phyloP scores from a whole-genome alignment of 1,140 invertebrate species.

The Chionoecetes opilio region DNA sequence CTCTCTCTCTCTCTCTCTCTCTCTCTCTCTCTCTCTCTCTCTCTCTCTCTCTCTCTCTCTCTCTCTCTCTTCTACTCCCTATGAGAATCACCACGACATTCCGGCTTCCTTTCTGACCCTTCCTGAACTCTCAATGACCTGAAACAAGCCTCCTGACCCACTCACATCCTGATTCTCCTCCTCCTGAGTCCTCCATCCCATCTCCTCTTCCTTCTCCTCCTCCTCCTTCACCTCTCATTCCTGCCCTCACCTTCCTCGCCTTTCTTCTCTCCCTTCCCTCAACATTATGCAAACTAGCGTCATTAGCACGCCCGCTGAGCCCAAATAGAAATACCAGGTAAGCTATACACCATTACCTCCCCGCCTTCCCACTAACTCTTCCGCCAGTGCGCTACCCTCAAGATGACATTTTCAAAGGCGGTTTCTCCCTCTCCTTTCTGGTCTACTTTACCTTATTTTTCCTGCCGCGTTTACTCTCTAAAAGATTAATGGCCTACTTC shows the following conservation, averaged over 20 bases:
- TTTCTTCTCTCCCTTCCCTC: neutral
- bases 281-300: conserved; percentile 20
- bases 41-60: neutral
- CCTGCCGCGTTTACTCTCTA: neutral
- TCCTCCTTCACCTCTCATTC: neutral
- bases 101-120: too few relatives aligned
- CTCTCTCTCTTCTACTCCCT: neutral
- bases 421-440: neutral
- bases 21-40: too few relatives aligned
- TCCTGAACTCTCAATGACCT: too few relatives aligned
- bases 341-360: conserved; percentile 9
- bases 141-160: neutral
- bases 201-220: neutral
- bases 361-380: neutral
- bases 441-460: neutral
- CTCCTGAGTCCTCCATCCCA: neutral
- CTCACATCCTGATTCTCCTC: neutral
- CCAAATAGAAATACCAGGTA: conserved; percentile 29
- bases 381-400: conserved; percentile 13
- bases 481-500: neutral
- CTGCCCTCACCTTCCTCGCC: neutral
- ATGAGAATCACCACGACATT: too few relatives aligned
- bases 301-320: conserved; percentile 23
- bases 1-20: too few relatives aligned
- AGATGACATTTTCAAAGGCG: conserved; percentile 20